Evolutionary conservation across 2,888 invertebrate genomes (phyloP).

Genomic region (Alloscopus bannaensis): DNA sequence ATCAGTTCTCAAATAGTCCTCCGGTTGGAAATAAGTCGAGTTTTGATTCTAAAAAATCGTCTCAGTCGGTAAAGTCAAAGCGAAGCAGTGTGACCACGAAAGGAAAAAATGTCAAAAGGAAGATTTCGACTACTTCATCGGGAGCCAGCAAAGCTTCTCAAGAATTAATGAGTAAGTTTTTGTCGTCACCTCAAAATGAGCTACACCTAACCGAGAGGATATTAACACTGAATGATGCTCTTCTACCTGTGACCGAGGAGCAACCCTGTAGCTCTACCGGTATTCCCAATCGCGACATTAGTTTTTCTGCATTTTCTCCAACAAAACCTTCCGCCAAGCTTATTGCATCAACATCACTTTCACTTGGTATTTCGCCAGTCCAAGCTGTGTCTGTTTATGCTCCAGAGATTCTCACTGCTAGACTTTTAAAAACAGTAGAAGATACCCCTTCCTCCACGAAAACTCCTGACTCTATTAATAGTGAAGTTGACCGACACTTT

Average conservation of each 20-base stretch:
- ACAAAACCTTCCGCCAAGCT: constrained; percentile 20
- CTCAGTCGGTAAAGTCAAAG: no score
- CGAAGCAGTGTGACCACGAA: no score
- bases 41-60: neutral
- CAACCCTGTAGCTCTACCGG: neutral
- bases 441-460: constrained; percentile 25
- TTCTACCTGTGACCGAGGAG: neutral
- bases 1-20: no score
- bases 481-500: constrained; percentile 70
- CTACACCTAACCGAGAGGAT: neutral
- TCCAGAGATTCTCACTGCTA: no score
- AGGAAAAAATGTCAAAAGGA: neutral
- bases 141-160: constrained; percentile 44
- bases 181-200: constrained; percentile 33
- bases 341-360: no score
- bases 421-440: no score
- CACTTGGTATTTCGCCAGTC: no score
- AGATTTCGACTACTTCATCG: neutral
- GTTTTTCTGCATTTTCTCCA: constrained; percentile 47
- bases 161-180: constrained; percentile 42
- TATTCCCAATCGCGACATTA: constrained; percentile 34
- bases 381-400: no score
- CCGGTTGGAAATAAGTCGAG: neutral
- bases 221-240: neutral
- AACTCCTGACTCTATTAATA: constrained; percentile 68